Base-by-base conservation (phyloP, 1,140 invertebrate genomes). In the Uloborus diversus region DNA sequence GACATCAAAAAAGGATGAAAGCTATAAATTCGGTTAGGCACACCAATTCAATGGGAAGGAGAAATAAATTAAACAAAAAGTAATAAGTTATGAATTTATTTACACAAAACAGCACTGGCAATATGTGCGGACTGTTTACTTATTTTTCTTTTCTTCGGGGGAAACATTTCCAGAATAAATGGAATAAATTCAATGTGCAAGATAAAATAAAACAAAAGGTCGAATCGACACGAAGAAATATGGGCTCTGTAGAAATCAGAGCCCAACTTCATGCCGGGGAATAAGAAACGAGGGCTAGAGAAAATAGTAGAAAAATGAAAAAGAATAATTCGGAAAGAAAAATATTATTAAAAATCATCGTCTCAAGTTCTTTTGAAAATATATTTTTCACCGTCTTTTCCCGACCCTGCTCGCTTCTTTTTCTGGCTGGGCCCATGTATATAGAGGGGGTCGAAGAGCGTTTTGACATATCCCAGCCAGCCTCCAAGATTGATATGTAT, bases 301-400 rank as follows among this genome's bases (percentile, higher is more conserved):
- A 37, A 73, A 59, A 49, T n/a, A 20, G 23, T 47, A 35, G 20
- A 69, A 27, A 28, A 69, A 69, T 33, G 20, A 35, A n/a, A 71
- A 35, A 27, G 20, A 71, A 37, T 71, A 56, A 37, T 71, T 75
- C 20, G 7, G 27, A 73, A 61, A 61, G 56, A 73, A 73, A 73
- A 73, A 61, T 47, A 61, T 61, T 57, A 49, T 65, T 78, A 53
- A 78, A 66, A 78, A 78, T 78, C 73, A 78, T 78, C 73, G 61
- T 78, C 73, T 78, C 73, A 51, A 66, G 59, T 78, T 78, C 73
- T 66, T 78, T 78, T 51, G 37, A 66, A 78, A 78, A 78, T 78
- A 66, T 78, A 65, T 66, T 78, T 75, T 75, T 75, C 73, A 56
- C 59, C 27, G 61, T 17, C 23, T n/a, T 57, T 25, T 25, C 61